A percentile compares a stretch with the other conserved stretches of the same genome.
phyloP scores from a whole-genome alignment of 2,113 vertebrate genomes.

The Cyanoliseus patagonus region DNA sequence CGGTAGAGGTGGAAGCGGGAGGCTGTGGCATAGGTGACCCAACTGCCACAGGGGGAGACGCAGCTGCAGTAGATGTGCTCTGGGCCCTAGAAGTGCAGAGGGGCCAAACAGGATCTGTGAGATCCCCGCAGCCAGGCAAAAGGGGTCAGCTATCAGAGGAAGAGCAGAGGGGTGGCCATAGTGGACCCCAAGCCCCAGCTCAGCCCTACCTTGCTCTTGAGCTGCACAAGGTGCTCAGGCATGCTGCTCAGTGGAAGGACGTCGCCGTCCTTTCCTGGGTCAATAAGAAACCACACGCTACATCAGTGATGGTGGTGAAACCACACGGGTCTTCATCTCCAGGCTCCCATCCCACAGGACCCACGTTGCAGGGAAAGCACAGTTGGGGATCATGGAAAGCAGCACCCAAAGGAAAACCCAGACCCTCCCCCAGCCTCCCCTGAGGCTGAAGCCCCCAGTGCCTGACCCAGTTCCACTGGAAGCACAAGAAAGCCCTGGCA shows the following conservation, averaged over 20 bases:
- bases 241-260: constrained; percentile 80
- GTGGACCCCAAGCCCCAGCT: accelerated
- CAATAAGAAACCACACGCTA: not conserved
- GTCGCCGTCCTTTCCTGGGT: constrained; percentile 83
- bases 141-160: accelerated
- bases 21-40: constrained; percentile 86
- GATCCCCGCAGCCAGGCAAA: not conserved
- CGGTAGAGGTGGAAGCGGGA: constrained; percentile 84
- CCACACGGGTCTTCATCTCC: accelerated
- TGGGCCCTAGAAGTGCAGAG: constrained; percentile 73
- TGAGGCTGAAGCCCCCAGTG: not conserved
- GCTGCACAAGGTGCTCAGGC: constrained; percentile 89
- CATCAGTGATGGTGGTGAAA: not conserved
- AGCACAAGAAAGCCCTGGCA: not conserved
- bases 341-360: not conserved
- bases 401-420: not conserved
- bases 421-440: not conserved
- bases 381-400: not conserved
- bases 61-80: constrained; percentile 90
- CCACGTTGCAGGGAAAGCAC: not conserved
- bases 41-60: constrained; percentile 87
- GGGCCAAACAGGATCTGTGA: accelerated
- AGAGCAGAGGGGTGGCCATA: not conserved
- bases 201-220: constrained; percentile 89
- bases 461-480: not conserved